phyloP scores from a whole-genome alignment of 2,113 vertebrate genomes.

The Phocoena sinus region DNA sequence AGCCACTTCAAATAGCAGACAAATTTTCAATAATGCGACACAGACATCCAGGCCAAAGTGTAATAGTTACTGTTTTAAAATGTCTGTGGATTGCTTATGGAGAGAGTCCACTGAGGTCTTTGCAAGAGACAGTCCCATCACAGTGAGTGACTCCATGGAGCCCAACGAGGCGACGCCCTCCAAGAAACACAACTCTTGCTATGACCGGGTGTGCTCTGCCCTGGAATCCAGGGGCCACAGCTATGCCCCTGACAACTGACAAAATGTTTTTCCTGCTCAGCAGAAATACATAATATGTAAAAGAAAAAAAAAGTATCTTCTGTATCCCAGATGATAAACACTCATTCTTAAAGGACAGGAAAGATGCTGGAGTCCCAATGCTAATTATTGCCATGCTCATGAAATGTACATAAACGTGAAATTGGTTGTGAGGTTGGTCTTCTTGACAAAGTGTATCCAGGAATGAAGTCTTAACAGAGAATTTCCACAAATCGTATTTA shows the following conservation, averaged over 20 bases:
- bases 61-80: constrained; percentile 91
- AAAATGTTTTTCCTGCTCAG: background rate
- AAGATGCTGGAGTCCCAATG: background rate
- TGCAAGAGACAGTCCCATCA: constrained; percentile 97
- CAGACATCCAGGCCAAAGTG: constrained; percentile 94
- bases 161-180: constrained; percentile 90
- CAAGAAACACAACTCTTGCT: constrained; percentile 93
- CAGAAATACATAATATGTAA: background rate
- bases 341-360: constrained; percentile 2
- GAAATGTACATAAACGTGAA: constrained; percentile 2
- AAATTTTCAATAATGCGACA: constrained; percentile 93
- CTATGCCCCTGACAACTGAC: constrained; percentile 80
- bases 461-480: constrained; percentile 62
- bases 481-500: constrained; percentile 72
- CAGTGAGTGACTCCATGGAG: constrained; percentile 91
- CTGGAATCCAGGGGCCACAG: constrained; percentile 83
- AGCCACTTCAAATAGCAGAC: constrained; percentile 97
- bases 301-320: constrained; percentile 27
- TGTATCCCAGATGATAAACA: constrained; percentile 35
- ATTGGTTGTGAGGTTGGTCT: background rate
- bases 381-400: constrained; percentile 15
- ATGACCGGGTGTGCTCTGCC: constrained; percentile 84
- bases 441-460: constrained; percentile 55
- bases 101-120: constrained; percentile 98
- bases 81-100: constrained; percentile 95